Conservation (phyloP, 1,140 invertebrate genomes). For the Battus philenor region DNA sequence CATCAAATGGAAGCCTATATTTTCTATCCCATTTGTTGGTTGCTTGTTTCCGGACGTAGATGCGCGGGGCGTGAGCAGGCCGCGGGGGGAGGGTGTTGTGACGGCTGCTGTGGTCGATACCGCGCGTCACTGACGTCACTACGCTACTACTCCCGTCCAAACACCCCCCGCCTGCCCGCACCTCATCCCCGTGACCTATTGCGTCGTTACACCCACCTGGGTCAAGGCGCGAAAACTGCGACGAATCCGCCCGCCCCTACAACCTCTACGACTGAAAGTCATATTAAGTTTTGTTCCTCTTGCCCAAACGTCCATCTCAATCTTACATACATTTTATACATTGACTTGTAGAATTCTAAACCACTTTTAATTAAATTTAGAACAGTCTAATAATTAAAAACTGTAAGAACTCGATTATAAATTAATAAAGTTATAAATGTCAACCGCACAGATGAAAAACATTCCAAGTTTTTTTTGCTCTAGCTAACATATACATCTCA, state of each 20-base stretch:
- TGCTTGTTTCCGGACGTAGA: constrained; percentile 35
- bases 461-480: too few species aligned
- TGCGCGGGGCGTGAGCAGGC: constrained; percentile 26
- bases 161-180: constrained; percentile 47
- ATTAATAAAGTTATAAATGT: too few species aligned
- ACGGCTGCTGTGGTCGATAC: constrained; percentile 63
- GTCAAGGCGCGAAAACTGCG: constrained; percentile 61
- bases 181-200: constrained; percentile 60
- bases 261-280: background rate
- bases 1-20: constrained; percentile 24
- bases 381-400: too few species aligned
- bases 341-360: too few species aligned
- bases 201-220: constrained; percentile 64
- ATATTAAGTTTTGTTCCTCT: too few species aligned
- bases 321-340: too few species aligned
- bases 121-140: constrained; percentile 64
- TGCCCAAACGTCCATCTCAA: too few species aligned
- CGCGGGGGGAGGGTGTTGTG: constrained; percentile 51
- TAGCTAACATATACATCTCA: too few species aligned
- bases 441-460: too few species aligned
- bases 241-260: constrained; percentile 25
- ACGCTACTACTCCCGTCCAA: constrained; percentile 69
- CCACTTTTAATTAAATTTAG: too few species aligned
- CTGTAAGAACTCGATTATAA: too few species aligned
- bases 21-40: constrained; percentile 17